Evolutionary conservation across 92 coral and sea anemone species (phyloP), one percentile per base, ranked within the genome.

Genomic region (Pocillopora grandis): DNA sequence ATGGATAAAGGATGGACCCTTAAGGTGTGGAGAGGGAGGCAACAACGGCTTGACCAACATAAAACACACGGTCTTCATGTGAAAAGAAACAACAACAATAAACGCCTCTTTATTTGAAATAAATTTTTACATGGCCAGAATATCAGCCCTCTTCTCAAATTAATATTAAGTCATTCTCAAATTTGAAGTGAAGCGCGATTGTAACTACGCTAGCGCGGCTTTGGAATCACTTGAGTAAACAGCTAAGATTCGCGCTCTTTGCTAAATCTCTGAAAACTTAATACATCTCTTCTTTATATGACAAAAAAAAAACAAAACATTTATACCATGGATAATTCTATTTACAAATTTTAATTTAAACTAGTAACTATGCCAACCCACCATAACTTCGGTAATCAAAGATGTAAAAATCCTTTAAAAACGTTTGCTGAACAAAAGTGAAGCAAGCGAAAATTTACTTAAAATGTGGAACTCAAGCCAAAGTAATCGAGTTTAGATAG

Each of bases 21-120:
- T 27, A 27, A 27, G 31, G 31, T 27, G 31, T 27, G 31, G 31
- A 27, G 31, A 27, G 31, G 31, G 31, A 27, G 31, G 31, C 31
- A 27, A 27, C 31, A 27, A 27, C 31, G 31, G 31, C 31, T 27
- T 27, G 31, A 27, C 31, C 31, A 27, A 27, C 1, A 27, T 27
- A 27, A 27, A 27, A 27, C 31, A 27, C 31, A 27, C 31, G 31
- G 31, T 27, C 31, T 27, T 27, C 31, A 27, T 27, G 31, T 27
- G 31, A 27, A 27, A 27, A 27, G 31, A 27, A 27, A 27, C 31
- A 27, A 27, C 31, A 27, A 27, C 31, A 27, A 35, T 81, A 70
- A 82, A 82, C 78, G 62, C 48, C 49, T 60, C 78, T 82, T 82
- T 82, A 82, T 59, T 82, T 17, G 62, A 82, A 82, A 82, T 82